Percentiles rank a stretch among this genome's conserved stretches.
Evolutionary conservation across 2,797 vertebrate genomes (phyloP).

Genomic region (Sebastes matsubarae): DNA sequence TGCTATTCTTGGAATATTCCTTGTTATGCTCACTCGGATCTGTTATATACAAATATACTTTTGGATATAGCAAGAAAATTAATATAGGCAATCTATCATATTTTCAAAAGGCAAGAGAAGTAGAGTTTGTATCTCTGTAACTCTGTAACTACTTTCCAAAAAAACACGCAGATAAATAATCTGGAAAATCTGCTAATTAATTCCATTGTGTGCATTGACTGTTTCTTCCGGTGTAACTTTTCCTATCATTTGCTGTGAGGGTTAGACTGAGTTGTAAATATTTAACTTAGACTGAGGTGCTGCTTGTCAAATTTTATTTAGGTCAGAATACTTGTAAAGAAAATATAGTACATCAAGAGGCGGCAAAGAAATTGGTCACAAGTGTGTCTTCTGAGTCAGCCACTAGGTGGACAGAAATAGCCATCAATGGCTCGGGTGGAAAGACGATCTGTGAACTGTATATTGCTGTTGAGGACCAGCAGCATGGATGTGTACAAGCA

Average conservation of each 20-base stretch:
- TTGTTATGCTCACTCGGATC: not conserved
- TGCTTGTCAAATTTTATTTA: constrained; percentile 52
- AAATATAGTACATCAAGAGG: constrained; percentile 14
- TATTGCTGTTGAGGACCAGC: not conserved
- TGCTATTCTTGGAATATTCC: not conserved
- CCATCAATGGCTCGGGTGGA: not conserved
- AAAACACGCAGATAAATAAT: not conserved
- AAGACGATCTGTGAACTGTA: not conserved
- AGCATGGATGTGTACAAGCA: not conserved
- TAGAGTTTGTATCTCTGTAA: not conserved
- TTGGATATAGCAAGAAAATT: not conserved
- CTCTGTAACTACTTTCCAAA: not conserved
- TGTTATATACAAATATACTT: not conserved
- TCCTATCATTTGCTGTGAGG: constrained; percentile 36
- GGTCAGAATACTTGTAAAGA: constrained; percentile 18
- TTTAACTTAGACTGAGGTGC: constrained; percentile 41
- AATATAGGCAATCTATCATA: not conserved
- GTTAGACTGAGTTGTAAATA: constrained; percentile 49
- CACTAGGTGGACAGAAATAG: constrained; percentile 29
- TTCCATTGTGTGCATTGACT: not conserved
- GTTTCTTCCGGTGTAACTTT: constrained; percentile 23
- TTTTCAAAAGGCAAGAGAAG: not conserved
- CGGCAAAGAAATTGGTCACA: constrained; percentile 4
- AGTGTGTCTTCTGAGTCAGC: not conserved
- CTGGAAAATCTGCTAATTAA: not conserved